Evolutionary conservation across 2,888 invertebrate genomes (phyloP).

Genomic region (Exephanes ischioxanthus): DNA sequence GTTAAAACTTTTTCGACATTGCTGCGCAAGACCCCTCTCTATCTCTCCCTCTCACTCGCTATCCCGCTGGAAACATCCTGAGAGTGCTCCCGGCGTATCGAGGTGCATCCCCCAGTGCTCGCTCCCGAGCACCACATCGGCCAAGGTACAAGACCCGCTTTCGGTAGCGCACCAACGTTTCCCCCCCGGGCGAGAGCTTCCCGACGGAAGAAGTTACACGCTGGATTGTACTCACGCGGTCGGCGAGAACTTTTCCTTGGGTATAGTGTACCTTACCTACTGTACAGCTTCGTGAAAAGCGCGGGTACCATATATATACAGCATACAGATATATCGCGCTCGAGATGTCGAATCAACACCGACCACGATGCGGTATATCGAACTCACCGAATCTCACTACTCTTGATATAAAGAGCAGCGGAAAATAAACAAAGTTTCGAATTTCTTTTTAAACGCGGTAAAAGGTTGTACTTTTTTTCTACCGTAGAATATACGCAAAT

Average conservation of each 20-base stretch:
- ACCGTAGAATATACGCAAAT: not conserved
- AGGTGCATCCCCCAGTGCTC: slow-evolving; percentile 54
- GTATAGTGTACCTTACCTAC: slow-evolving; percentile 2
- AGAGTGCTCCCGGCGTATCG: slow-evolving; percentile 68
- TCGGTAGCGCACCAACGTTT: slow-evolving; percentile 34
- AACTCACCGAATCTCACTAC: slow-evolving; percentile 1
- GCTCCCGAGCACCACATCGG: slow-evolving; percentile 36
- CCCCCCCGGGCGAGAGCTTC: slow-evolving; percentile 42
- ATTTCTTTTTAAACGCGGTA: not conserved
- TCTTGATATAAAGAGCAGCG: not conserved
- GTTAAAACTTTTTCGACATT: slow-evolving; percentile 81
- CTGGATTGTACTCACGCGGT: slow-evolving; percentile 63
- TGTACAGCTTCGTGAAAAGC: not conserved
- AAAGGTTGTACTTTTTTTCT: not conserved
- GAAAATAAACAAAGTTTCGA: slow-evolving; percentile 27
- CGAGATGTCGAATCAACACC: slow-evolving; percentile 46
- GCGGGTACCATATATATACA: slow-evolving; percentile 8
- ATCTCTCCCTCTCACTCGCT: not conserved
- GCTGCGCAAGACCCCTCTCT: slow-evolving; percentile 38
- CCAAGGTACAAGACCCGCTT: slow-evolving; percentile 36
- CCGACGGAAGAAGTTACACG: slow-evolving; percentile 66
- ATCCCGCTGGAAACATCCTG: slow-evolving; percentile 66
- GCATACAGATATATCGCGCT: slow-evolving; percentile 6
- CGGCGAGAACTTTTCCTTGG: slow-evolving; percentile 48
- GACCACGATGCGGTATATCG: slow-evolving; percentile 23